phyloP scores from a whole-genome alignment of 2,113 vertebrate genomes.

The Hemibagrus wyckioides region DNA sequence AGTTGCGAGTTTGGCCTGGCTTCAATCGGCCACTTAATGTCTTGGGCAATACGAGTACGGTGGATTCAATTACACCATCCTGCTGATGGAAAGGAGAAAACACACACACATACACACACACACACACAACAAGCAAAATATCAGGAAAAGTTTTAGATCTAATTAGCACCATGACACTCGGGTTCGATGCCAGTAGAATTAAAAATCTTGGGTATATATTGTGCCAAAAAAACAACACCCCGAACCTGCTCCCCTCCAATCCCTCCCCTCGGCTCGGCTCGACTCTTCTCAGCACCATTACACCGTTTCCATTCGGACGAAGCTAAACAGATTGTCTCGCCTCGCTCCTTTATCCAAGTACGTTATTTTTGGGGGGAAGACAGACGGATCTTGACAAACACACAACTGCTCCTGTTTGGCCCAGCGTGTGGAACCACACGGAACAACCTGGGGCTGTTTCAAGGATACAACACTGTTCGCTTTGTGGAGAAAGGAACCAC shows the following conservation, averaged over 20 bases:
- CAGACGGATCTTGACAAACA: constrained; percentile 60
- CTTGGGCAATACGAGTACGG: not conserved
- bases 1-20: not conserved
- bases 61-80: constrained; percentile 24
- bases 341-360: constrained; percentile 46
- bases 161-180: constrained; percentile 33
- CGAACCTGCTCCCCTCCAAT: not conserved
- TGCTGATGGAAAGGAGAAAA: not conserved
- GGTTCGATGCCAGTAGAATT: constrained; percentile 1
- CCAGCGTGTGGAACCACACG: constrained; percentile 34
- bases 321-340: constrained; percentile 58
- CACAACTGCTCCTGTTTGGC: constrained; percentile 61
- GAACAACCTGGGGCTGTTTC: constrained; percentile 23
- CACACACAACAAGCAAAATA: not conserved
- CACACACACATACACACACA: too few relatives aligned
- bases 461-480: constrained; percentile 15
- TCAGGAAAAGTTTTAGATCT: constrained; percentile 32
- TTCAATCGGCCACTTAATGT: constrained; percentile 20
- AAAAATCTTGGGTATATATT: not conserved
- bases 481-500: constrained; percentile 8
- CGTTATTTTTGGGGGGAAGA: constrained; percentile 53
- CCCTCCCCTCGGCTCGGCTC: not conserved
- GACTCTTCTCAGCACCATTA: constrained; percentile 11
- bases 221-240: not conserved
- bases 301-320: constrained; percentile 36